Base-by-base conservation (phyloP, 1,140 invertebrate genomes). In the Bombus sylvicola region DNA sequence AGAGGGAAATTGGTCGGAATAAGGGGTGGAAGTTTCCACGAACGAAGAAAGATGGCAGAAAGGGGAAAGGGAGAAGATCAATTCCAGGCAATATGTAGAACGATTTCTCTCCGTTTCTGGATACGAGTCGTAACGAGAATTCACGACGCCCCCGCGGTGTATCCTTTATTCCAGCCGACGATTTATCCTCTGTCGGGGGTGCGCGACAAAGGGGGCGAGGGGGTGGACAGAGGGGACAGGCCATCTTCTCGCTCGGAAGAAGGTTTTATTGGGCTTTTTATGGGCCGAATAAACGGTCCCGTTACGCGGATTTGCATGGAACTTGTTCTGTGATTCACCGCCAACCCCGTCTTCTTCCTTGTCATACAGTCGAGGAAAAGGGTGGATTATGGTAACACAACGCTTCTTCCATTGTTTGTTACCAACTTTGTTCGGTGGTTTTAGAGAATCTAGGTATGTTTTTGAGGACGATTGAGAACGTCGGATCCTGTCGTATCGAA, bases 181-280 rank as follows among this genome's bases (percentile, higher is more conserved):
- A 94, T 93, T 92, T 93, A 94, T 94, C 85, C 75, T 74, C 90
- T 92, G 92, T 93, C 93, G 90, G 68, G 87, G 57, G 62, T 43
- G 74, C 75, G 22, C 66, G 84, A 22, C 64, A 41, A 53, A n/a
- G 66, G 78, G n/a, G n/a, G 31, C 37, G 66, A 31, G 39, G 31
- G 31, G 47, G 85, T 25, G 82, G 88, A 86, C 82, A 47, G 69
- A 39, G 31, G 57, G 74, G 66, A 75, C 73, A 72, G 81, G 79
- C 79, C 73, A 88, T 81, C 72, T 88, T 87, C 89, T 88, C 80
- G 74, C 77, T 62, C 75, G 81, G 82, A 77, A 91, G 85, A 84
- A 85, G 90, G 83, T 92, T 93, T 93, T 92, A 93, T 94, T 91
- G 92, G 88, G 88, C 90, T 92, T 93, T 93, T 94, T 93, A 93